Percentiles rank a stretch among this genome's conserved stretches.
Evolutionary conservation across 2,797 vertebrate species (phyloP).

Genomic region (Glossophaga mutica): DNA sequence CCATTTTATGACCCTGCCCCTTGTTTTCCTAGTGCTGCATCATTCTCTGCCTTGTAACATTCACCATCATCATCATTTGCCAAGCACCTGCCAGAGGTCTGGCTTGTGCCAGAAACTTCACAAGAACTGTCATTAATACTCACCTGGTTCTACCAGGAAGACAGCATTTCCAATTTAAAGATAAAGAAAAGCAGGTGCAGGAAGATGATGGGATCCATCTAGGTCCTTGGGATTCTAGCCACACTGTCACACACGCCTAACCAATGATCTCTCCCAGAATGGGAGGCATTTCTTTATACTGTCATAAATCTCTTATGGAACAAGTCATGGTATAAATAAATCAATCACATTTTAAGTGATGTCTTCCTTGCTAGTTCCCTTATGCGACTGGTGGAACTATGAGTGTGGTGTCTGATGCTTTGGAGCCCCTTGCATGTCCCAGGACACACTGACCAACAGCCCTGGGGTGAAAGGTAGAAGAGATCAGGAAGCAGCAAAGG

Average conservation of each 20-base stretch:
- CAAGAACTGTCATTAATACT: neutral
- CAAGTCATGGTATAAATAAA: neutral
- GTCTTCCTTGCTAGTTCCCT: neutral
- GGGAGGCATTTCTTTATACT: neutral
- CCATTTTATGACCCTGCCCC: neutral
- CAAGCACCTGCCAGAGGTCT: neutral
- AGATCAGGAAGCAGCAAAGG: neutral
- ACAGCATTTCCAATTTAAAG: neutral
- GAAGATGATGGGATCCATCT: neutral
- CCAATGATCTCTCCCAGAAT: neutral
- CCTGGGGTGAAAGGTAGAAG: neutral
- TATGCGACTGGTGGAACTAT: neutral
- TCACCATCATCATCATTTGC: neutral
- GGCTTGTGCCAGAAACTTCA: neutral
- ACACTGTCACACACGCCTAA: neutral
- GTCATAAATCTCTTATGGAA: neutral
- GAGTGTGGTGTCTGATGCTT: neutral
- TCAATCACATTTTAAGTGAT: neutral
- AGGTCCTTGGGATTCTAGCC: neutral
- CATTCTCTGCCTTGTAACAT: neutral
- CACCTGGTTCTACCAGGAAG: neutral
- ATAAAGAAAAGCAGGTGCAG: neutral
- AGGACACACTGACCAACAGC: neutral
- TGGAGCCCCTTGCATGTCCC: neutral
- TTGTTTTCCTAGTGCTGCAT: neutral